Base-by-base conservation (phyloP, 2,888 invertebrate genomes). In the Drosophila flavopinicola region DNA sequence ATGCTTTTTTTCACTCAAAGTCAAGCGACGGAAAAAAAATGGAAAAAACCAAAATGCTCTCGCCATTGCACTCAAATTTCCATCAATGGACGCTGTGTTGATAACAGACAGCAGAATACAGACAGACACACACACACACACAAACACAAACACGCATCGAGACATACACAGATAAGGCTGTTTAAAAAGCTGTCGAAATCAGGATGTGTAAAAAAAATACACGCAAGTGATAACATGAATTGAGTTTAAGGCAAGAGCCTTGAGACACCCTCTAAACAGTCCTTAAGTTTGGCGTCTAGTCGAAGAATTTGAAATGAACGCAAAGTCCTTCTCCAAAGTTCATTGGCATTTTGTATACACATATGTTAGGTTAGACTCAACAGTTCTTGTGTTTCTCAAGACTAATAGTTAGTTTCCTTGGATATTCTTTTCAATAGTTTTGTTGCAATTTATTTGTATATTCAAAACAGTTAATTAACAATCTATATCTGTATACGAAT, bases 81-180 rank as follows among this genome's bases (percentile, higher is more conserved):
- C 84, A 84, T 82, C 78, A 78, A 80, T 78, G 84, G 80, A 66
- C 76, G 71, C 65, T 58, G 71, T 63, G 78, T 78, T 79, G 78
- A 79, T 79, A 79, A 79, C 76, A 78, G 74, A 38, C 51, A 41
- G 30, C 7, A 25, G 32, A 42, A 44, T 42, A 60, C 41, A 38
- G 17, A 44, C 15, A 52, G 17, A 52, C 51, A 45, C 30, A 48
- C 32, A 35, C 45, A 13, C 39, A n/a, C n/a, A 42, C 27, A 44
- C 39, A 41, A 45, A 35, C 32, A 38, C 39, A 42, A 30, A 54
- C 13, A 48, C 29, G 51, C 11, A 38, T 6, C 38, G 30, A 61
- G 39, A 49, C 32, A 44, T 35, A 63, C 35, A 66, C 32, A 63
- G 45, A 61, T 65, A 67, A 32, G 76, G 67, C 57, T 70, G 75